Evolutionary conservation across 2,113 vertebrate species (phyloP), one percentile per base, ranked within the genome.

Genomic region (Oceanodroma tethys): DNA sequence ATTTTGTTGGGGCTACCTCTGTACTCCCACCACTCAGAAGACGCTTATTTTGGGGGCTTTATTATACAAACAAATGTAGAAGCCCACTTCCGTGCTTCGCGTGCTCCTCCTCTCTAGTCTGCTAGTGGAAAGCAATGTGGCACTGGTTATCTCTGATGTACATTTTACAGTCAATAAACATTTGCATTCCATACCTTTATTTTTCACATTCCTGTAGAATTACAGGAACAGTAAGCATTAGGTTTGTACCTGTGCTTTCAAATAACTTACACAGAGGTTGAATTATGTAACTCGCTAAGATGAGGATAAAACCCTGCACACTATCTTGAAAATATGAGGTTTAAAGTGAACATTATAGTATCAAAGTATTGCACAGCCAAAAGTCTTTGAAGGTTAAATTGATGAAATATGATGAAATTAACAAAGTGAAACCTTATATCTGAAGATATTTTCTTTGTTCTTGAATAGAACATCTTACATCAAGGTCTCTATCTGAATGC

Each of bases 361-460:
- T 42, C 26, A 78, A 90, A 79, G 13, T 68, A 60, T 66, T 86
- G 66, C 34, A 85, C 53, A 68, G 21, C 9, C n/a, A 72, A 82
- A 34, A 38, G 56, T 56, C 43, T 94, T 91, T 66, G 60, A 93
- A 91, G 19, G 45, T 72, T 85, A 85, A 95, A 85, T 40, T 82
- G 34, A 82, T 88, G 52, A 75, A 91, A 90, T 60, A 85, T 10
- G 12, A 85, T 52, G 25, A 88, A 95, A 96, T 93, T 76, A 94
- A 75, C 53, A 66, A 89, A 91, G 68, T 48, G 73, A 88, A 95
- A 91, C 43, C 6, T 75, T 88, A 71, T 74, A 93, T 50, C 34
- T 12, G n/a, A 68, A 86, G 27, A 79, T 80, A 30, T n/a, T 65
- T 95, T 93, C 52, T 93, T 94, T 97, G 36, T 38, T 95, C 74